phyloP scores from a whole-genome alignment of 2,113 vertebrate species.

The Pelecanoides urinatrix region DNA sequence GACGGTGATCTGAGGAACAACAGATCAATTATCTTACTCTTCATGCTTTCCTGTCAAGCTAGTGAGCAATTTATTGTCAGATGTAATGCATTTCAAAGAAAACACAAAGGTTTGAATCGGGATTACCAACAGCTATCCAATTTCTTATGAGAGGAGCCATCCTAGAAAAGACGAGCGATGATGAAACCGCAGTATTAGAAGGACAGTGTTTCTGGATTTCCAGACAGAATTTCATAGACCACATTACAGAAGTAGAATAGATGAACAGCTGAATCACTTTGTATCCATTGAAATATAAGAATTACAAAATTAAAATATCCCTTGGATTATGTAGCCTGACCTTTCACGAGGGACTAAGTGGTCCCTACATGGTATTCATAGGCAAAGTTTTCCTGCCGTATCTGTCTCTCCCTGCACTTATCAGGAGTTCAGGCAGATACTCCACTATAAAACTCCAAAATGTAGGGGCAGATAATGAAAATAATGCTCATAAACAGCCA shows the following conservation, averaged over 20 bases:
- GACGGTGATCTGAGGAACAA: neutral
- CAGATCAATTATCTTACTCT: slow-evolving; percentile 12
- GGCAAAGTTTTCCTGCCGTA: neutral
- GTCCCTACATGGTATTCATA: neutral
- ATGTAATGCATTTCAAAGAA: slow-evolving; percentile 31
- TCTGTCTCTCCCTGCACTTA: neutral
- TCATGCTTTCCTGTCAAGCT: slow-evolving; percentile 24
- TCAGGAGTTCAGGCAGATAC: neutral
- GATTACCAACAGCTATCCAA: slow-evolving; percentile 3
- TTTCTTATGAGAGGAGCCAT: slow-evolving; percentile 20
- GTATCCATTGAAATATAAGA: neutral
- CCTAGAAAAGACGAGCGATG: neutral
- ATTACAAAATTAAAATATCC: neutral
- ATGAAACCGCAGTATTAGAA: neutral
- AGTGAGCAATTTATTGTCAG: slow-evolving; percentile 31
- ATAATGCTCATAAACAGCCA: neutral
- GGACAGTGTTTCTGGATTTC: neutral
- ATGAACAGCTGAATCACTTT: neutral
- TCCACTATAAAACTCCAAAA: neutral
- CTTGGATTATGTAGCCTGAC: neutral
- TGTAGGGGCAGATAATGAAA: neutral
- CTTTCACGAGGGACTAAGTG: neutral
- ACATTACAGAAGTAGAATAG: neutral
- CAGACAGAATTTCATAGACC: neutral
- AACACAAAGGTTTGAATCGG: neutral